Base-by-base conservation (phyloP, 2,113 vertebrate species). In the Tringa solitaria region DNA sequence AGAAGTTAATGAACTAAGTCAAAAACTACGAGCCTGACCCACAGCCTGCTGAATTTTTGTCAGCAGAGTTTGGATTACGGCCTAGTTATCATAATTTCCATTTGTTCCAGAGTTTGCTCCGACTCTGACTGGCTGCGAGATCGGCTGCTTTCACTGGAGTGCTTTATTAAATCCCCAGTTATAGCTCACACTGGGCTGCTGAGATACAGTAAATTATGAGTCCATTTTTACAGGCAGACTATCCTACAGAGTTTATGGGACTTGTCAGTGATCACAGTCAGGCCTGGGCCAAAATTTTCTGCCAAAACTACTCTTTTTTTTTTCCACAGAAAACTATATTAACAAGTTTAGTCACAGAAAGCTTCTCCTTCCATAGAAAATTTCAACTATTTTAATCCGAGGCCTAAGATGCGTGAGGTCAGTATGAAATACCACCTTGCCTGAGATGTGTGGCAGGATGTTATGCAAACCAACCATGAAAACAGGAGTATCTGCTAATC, bases 1-100 rank as follows among this genome's bases (percentile, higher is more conserved):
- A 94, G 80, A 93, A 94, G 84, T 92, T 96, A 97, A 96, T 95
- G 96, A 92, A 89, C 89, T 97, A 93, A 95, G 90, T 87, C 10
- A 57, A 89, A 93, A 95, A 89, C 94, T 88, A 92, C 0, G 5
- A 92, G 90, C 28, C 92, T 93, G 90, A 95, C 84, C 83, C 32
- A 6, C 73, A 87, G 90, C 80, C 92, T 92, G 84, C 67, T 94
- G 86, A 81, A 95, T 96, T 96, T 93, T 94, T 96, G 92, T 96
- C 88, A 95, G 90, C 80, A 79, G 85, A 86, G 84, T 95, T 94
- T 96, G 96, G 95, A 94, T 93, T 95, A 96, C 78, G 69, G 90
- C 95, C 92, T 96, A 93, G 96, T 96, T 94, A 96, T 92, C 92
- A 88, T 94, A 96, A 97, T 95, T 96, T 96, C 90, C 94, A 96